Percentiles rank a stretch among this genome's conserved stretches.
Evolutionary conservation across 2,113 vertebrate species (phyloP).

Genomic region (Gopherus flavomarginatus): DNA sequence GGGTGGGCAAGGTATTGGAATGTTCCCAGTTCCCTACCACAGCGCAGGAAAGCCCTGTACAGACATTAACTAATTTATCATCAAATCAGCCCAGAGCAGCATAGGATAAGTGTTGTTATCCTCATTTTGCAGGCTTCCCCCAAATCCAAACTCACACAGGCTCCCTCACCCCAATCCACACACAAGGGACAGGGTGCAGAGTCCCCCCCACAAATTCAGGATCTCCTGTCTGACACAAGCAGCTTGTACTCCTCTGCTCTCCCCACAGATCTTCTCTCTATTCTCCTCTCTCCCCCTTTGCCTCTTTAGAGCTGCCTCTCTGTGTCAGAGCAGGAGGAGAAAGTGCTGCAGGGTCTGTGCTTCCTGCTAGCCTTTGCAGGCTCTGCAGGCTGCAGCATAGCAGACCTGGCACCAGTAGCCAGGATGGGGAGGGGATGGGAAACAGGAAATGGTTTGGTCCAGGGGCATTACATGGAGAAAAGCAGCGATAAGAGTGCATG

Average conservation of each 20-base stretch:
- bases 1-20: not conserved
- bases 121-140: not conserved
- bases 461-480: not conserved
- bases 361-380: not conserved
- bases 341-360: not conserved
- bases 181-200: not conserved
- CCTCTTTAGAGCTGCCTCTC: not conserved
- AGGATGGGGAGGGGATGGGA: fast-evolving
- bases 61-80: not conserved
- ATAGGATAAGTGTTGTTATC: not conserved
- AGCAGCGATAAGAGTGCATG: not conserved
- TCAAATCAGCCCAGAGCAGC: not conserved
- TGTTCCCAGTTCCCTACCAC: not conserved
- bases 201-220: not conserved
- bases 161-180: not conserved
- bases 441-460: not conserved
- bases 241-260: not conserved
- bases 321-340: not conserved
- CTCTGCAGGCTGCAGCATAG: no score
- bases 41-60: not conserved
- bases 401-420: not conserved
- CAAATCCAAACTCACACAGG: not conserved
- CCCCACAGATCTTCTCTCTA: not conserved
- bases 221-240: not conserved
- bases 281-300: not conserved